Evolutionary conservation across 2,888 invertebrate species (phyloP).

Genomic region (Drosophila neotestacea): DNA sequence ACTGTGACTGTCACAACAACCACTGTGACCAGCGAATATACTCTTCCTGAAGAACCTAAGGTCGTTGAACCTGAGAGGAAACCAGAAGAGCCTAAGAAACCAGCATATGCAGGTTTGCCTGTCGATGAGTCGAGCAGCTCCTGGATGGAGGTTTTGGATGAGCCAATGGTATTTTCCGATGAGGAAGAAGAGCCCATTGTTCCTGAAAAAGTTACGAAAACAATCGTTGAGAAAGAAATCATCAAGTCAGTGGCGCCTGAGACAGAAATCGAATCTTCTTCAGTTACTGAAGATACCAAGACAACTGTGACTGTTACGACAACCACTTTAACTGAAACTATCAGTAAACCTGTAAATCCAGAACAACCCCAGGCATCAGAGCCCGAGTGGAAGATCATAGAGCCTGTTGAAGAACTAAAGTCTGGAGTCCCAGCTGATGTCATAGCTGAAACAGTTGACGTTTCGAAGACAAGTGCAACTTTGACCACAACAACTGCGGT

Average conservation of each 20-base stretch:
- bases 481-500: conserved; percentile 19
- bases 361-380: background rate
- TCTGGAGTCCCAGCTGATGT: background rate
- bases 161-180: conserved; percentile 65
- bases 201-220: conserved; percentile 1
- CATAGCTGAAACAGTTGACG: background rate
- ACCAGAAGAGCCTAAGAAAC: conserved; percentile 11
- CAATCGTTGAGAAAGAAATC: background rate
- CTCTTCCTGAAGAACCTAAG: background rate
- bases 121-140: conserved; percentile 34
- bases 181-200: conserved; percentile 62
- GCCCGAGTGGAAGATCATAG: conserved; percentile 16
- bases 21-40: conserved; percentile 1
- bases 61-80: background rate
- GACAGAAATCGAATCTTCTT: background rate
- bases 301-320: conserved; percentile 5
- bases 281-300: background rate
- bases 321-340: conserved; percentile 4
- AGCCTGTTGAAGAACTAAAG: conserved; percentile 11
- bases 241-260: background rate
- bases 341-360: background rate
- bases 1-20: conserved; percentile 12
- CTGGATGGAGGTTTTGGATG: conserved; percentile 81
- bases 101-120: conserved; percentile 12
- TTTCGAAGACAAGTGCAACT: conserved; percentile 2